Evolutionary conservation across 1,140 invertebrate genomes (phyloP), one percentile per base, ranked within the genome.

Genomic region (Lucilia cuprina): DNA sequence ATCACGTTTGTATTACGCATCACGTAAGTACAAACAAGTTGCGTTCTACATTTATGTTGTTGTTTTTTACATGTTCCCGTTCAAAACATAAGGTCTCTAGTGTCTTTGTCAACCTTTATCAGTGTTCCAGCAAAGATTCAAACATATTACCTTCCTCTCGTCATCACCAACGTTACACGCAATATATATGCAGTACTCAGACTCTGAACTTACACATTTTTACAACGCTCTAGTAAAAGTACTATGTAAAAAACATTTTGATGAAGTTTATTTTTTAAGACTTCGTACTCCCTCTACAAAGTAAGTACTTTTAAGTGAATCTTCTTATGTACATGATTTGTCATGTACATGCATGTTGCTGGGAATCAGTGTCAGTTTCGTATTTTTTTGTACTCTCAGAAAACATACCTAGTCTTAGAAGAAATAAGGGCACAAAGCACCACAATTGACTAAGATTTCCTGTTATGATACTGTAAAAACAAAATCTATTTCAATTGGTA

Each of bases 1-100:
- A 41, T 80, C 77, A 80, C 77, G 77, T 80, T 80, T 41, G 50
- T 80, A 80, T 80, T 80, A 80, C 77, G 77, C 77, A 80, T 49
- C 77, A 80, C 77, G 77, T n/a, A n/a, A n/a, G n/a, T 80, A 80
- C n/a, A 21, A 10, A 70, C 5, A 70, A 70, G 19, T 70, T 70
- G 65, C 65, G 65, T 70, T 70, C 7, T 25, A 70, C 19, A 21
- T 25, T 70, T 60, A n/a, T 60, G 7, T 41, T 60, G 14, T 5
- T 17, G 14, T 30, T 2, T 30, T 30, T 30, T 30, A 30, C 14
- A 17, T 60, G 5, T 60, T 21, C 65, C n/a, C 21, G 5, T n/a
- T n/a, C 55, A 17, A 8, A 70, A 70, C 65, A 70, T 70, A 70
- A 70, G 65, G 65, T 70, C 19, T 12, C 65, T 19, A 70, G 25